Conservation (phyloP, 2,113 vertebrate species). For the Pyxicephalus adspersus region DNA sequence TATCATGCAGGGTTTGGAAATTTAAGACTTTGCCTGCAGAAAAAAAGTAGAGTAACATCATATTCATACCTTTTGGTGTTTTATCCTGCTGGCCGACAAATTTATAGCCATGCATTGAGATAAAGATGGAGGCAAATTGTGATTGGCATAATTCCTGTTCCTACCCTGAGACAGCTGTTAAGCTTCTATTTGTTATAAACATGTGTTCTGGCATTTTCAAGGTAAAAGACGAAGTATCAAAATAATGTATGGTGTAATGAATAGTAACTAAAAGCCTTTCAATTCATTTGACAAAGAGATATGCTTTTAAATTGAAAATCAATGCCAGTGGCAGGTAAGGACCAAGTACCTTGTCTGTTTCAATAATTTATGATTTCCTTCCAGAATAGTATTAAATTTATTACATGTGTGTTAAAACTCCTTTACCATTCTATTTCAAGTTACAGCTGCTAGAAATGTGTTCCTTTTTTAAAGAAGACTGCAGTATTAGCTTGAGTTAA, state of each 20-base stretch:
- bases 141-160: conserved; percentile 16
- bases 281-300: background rate
- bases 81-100: background rate
- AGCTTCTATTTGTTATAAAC: conserved; percentile 13
- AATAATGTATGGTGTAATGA: background rate
- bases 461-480: background rate
- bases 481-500: too few species aligned
- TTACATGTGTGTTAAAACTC: background rate
- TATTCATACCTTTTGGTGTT: conserved; percentile 8
- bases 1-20: conserved; percentile 5
- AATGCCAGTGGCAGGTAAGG: background rate
- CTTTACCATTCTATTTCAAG: background rate
- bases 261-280: background rate
- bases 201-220: background rate
- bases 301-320: background rate
- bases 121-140: conserved; percentile 8
- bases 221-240: background rate
- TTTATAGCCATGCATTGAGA: conserved; percentile 4
- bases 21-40: conserved; percentile 7
- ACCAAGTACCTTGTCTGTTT: background rate
- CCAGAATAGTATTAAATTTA: background rate
- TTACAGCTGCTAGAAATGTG: background rate
- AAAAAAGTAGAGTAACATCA: background rate
- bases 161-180: background rate
- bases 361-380: background rate